A percentile compares a stretch with the other conserved stretches of the same genome.
These are phyloP conservation scores for Helogale parvula DNA, from an alignment of 2,113 vertebrate species.

Conservation along the genomic window DNA sequence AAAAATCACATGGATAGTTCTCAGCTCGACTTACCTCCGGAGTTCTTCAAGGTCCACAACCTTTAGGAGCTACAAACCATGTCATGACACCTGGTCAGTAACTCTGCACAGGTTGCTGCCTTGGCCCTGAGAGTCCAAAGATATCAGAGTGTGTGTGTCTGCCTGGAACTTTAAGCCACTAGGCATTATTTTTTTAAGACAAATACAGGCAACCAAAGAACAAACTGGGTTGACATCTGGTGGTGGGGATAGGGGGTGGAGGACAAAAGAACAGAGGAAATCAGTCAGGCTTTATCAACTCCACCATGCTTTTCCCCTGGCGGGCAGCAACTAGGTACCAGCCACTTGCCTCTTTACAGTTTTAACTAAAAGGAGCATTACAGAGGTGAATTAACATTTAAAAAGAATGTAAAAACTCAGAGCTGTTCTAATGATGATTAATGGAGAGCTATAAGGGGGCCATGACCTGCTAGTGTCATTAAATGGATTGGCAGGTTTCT, in stretches of 20 bases:
- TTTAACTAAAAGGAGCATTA: conserved; percentile 85
- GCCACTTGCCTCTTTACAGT: conserved; percentile 81
- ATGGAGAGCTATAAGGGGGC: conserved; percentile 87
- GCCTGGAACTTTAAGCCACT: conserved; percentile 9
- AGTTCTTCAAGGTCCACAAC: no score
- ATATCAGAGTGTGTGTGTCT: neutral
- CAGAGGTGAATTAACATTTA: conserved; percentile 90
- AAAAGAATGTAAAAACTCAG: conserved; percentile 88
- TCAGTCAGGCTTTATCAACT: conserved; percentile 79
- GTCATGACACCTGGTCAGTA: neutral
- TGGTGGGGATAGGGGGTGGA: neutral
- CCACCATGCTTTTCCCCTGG: conserved; percentile 74
- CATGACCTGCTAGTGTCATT: conserved; percentile 88
- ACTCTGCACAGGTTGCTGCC: neutral
- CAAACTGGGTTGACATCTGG: conserved; percentile 46
- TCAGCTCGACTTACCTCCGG: rapidly evolving
- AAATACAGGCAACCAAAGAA: conserved; percentile 44
- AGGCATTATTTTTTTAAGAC: neutral
- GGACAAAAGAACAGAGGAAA: conserved; percentile 58
- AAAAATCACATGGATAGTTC: neutral
- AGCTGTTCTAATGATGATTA: conserved; percentile 88
- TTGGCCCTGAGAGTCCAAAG: neutral
- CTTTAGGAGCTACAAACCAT: neutral
- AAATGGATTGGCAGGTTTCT: conserved; percentile 90
- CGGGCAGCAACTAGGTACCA: conserved; percentile 67